Conservation (phyloP, 2,797 vertebrate genomes). For the Podarcis lilfordi region DNA sequence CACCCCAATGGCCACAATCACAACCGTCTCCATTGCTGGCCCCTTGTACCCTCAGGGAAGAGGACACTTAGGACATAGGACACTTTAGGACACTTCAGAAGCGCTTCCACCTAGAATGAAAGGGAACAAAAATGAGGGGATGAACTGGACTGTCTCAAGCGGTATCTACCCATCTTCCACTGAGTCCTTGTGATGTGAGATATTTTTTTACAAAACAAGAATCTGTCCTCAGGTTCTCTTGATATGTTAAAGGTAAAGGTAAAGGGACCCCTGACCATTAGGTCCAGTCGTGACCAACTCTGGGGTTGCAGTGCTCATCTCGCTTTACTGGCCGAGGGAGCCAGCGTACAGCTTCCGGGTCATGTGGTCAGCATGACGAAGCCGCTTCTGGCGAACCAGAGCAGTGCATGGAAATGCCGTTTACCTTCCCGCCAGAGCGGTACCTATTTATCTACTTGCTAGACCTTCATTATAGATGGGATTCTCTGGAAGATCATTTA, state of each 20-base stretch:
- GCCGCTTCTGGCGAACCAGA: no score
- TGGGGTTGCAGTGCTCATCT: no score
- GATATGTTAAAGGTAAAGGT: neutral
- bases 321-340: no score
- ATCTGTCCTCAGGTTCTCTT: neutral
- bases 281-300: no score
- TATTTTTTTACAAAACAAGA: neutral
- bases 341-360: no score
- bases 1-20: slow-evolving; percentile 95
- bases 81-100: neutral
- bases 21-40: slow-evolving; percentile 93
- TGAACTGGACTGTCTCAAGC: neutral
- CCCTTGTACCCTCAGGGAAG: accelerated
- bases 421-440: no score
- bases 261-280: no score
- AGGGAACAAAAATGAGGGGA: neutral
- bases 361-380: no score
- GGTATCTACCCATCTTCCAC: neutral
- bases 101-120: slow-evolving; percentile 6
- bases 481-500: no score
- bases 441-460: no score
- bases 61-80: neutral
- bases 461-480: no score
- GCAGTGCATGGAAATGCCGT: no score
- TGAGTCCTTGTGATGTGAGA: neutral